Conservation (phyloP, 2,113 vertebrate genomes). For the Vulpes lagopus region DNA sequence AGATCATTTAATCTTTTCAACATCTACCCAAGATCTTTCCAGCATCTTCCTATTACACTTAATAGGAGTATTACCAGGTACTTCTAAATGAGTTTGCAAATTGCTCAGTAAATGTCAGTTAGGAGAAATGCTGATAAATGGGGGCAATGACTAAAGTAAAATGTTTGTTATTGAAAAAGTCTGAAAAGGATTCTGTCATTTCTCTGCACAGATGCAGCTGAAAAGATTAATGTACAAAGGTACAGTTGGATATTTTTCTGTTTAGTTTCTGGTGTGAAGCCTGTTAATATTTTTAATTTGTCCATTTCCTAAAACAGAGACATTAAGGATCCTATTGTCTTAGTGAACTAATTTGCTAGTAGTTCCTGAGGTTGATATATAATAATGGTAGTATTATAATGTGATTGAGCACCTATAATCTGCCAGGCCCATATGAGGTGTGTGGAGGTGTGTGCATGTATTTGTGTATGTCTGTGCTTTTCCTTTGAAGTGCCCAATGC, state of each 20-base stretch:
- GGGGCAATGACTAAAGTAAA: background rate
- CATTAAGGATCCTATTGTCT: background rate
- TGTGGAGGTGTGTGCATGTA: background rate
- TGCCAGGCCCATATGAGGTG: background rate
- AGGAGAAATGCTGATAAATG: background rate
- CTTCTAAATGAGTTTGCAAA: background rate
- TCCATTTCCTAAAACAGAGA: background rate
- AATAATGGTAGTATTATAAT: background rate
- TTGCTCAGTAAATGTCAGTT: background rate
- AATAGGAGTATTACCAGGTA: background rate
- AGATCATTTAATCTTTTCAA: background rate
- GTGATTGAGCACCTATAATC: background rate
- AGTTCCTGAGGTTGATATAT: background rate
- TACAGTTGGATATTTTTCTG: background rate
- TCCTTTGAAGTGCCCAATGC: background rate
- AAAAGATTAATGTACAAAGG: background rate
- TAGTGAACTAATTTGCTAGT: background rate
- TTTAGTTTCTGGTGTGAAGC: background rate
- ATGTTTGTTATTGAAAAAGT: background rate
- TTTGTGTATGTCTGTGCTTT: background rate
- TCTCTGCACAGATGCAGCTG: background rate
- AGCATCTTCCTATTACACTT: background rate
- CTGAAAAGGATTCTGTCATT: background rate
- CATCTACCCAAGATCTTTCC: background rate
- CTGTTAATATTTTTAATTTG: background rate